Base-by-base conservation (phyloP, 2,797 vertebrate species). In the Myotis vivesi region DNA sequence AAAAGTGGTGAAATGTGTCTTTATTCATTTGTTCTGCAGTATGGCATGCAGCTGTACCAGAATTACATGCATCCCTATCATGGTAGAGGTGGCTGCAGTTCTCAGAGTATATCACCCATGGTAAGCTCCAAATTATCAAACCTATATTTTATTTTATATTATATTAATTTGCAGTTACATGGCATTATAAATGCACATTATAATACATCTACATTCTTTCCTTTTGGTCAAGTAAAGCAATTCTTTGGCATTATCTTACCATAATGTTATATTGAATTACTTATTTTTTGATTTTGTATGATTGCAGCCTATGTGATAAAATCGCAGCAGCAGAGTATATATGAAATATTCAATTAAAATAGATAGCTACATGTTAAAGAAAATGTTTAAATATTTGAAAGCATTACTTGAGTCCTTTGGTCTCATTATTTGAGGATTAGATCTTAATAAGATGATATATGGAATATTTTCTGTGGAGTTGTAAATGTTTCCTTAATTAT, bases 31-130 rank as follows among this genome's bases (percentile, higher is more conserved):
- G 77, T 87, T 36, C 98, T 98, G 92, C 98, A 99, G 99, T 99
- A 99, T 94, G 99, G 99, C 97, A 99, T 99, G 99, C 99, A 99
- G 94, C 98, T 99, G 95, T 99, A 99, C 98, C 99, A 99, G 98
- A 99, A 99, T 98, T 99, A 99, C 95, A 98, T 99, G 97, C 99
- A 99, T 97, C 99, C 99, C 9, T 99, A 99, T 97, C 99, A 98
- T 97, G 97, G 98, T 59, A 99, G 98, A 99, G 98, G 98, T 96
- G 98, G 97, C 94, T 98, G 95, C 92, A 97, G 95, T 94, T 98
- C 97, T 91, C 99, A 99, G 98, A 99, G 98, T 98, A 36, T 98
- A 69, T 99, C 99, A 94, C 99, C 99, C 62, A 99, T 99, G 99
- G 99, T 99, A 99, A 98, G 99, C 96, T 95, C 66, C 62, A n/a